Evolutionary conservation across 2,113 vertebrate genomes (phyloP).

Genomic region (Sebastes fasciatus): DNA sequence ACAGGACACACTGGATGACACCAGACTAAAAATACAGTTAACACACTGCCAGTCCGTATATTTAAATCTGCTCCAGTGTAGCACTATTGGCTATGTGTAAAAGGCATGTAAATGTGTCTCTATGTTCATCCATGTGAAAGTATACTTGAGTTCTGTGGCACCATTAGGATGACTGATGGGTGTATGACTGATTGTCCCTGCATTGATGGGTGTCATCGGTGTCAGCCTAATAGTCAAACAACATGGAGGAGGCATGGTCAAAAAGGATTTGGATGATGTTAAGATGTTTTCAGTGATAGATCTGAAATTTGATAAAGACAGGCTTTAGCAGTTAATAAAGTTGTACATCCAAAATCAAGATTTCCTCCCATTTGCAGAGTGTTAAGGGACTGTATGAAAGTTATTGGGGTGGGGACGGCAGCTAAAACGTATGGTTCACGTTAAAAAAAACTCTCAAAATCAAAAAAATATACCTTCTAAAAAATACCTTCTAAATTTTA

Average conservation of each 20-base stretch:
- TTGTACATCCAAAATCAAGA: background rate
- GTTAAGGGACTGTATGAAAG: background rate
- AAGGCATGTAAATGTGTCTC: background rate
- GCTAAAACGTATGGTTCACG: background rate
- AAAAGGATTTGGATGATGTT: background rate
- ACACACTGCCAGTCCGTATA: background rate
- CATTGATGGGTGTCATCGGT: background rate
- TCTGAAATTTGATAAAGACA: background rate
- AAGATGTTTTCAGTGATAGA: background rate
- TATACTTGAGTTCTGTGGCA: background rate
- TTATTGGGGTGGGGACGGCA: background rate
- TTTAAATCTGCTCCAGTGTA: background rate
- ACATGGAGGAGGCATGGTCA: background rate
- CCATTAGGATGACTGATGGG: background rate
- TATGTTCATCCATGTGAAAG: background rate
- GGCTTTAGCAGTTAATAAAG: background rate
- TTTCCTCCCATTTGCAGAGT: background rate
- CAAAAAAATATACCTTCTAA: too few species aligned
- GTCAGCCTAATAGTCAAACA: background rate
- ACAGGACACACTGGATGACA: background rate
- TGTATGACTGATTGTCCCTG: background rate
- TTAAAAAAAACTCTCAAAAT: too few species aligned
- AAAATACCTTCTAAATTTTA: background rate
- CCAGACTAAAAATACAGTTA: background rate
- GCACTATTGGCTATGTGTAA: background rate